Percentiles rank a stretch among this genome's conserved stretches.
Evolutionary conservation across 1,140 invertebrate genomes (phyloP).

Genomic region (Ruditapes philippinarum): DNA sequence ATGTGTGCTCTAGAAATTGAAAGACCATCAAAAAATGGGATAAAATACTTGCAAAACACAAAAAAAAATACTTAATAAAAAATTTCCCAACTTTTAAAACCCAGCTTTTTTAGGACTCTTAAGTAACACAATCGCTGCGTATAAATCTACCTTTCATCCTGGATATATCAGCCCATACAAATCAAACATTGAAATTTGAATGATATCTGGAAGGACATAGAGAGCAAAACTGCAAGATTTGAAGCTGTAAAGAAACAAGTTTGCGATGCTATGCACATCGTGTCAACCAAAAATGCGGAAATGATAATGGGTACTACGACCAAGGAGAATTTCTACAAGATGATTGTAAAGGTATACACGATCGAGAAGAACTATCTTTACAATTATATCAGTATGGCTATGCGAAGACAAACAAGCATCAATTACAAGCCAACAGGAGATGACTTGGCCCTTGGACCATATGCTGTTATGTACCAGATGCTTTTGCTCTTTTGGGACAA

Average conservation of each 20-base stretch:
- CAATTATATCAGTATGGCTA: conserved; percentile 31
- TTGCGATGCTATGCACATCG: conserved; percentile 3
- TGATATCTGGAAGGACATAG: conserved; percentile 11
- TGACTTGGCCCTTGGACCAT: too few species aligned
- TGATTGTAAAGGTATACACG: not conserved
- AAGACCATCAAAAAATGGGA: not conserved
- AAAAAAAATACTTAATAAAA: not conserved
- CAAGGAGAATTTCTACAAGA: too few species aligned
- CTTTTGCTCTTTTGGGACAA: conserved; percentile 35
- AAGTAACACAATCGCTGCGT: not conserved
- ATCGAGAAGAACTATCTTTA: conserved; percentile 29
- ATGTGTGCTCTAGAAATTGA: conserved; percentile 24
- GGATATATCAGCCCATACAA: not conserved
- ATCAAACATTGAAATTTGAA: not conserved
- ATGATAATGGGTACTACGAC: not conserved
- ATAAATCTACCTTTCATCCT: conserved; percentile 44
- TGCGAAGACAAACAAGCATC: too few species aligned
- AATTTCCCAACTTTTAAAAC: conserved; percentile 3
- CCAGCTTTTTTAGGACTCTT: not conserved
- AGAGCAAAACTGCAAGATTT: not conserved
- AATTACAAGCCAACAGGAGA: too few species aligned
- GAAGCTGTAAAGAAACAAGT: not conserved
- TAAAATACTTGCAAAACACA: not conserved
- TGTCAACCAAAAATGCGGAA: not conserved
- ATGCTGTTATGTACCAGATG: too few species aligned